A percentile compares a stretch with the other conserved stretches of the same genome.
Evolutionary conservation across 2,113 vertebrate species (phyloP).

Genomic region (Regulus satrapa): DNA sequence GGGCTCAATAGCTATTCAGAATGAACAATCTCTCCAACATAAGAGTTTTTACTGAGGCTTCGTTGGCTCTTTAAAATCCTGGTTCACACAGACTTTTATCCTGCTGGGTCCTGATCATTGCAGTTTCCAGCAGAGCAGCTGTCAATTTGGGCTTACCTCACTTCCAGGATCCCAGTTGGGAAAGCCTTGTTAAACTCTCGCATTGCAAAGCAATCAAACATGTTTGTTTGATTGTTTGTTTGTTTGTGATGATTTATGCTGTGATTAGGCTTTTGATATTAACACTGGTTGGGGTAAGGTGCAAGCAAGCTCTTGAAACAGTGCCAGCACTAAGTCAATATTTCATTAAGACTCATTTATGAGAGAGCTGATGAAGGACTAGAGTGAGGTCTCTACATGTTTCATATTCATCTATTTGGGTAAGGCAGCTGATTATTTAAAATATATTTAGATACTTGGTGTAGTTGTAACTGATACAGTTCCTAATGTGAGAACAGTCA

Average conservation of each 20-base stretch:
- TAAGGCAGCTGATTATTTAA: neutral
- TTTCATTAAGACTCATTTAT: conserved; percentile 49
- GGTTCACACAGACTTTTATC: neutral
- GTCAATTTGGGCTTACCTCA: neutral
- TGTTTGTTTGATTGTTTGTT: conserved; percentile 34
- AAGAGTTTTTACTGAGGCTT: neutral
- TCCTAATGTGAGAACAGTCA: neutral
- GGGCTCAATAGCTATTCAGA: neutral
- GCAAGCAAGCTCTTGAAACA: conserved; percentile 33
- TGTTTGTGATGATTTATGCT: conserved; percentile 37
- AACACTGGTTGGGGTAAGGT: conserved; percentile 27
- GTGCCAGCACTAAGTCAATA: conserved; percentile 49
- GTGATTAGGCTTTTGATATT: conserved; percentile 44
- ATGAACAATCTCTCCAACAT: neutral
- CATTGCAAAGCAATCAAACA: conserved; percentile 15
- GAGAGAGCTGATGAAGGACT: neutral
- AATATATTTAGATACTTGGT: neutral
- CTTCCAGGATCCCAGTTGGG: conserved; percentile 10
- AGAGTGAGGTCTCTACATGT: neutral
- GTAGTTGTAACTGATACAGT: neutral
- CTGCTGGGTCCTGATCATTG: neutral
- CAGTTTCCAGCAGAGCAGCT: conserved; percentile 12
- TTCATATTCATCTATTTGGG: neutral
- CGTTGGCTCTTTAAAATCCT: neutral
- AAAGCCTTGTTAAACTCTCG: neutral